phyloP scores from a whole-genome alignment of 2,888 invertebrate genomes.

The Drosophila colorata region DNA sequence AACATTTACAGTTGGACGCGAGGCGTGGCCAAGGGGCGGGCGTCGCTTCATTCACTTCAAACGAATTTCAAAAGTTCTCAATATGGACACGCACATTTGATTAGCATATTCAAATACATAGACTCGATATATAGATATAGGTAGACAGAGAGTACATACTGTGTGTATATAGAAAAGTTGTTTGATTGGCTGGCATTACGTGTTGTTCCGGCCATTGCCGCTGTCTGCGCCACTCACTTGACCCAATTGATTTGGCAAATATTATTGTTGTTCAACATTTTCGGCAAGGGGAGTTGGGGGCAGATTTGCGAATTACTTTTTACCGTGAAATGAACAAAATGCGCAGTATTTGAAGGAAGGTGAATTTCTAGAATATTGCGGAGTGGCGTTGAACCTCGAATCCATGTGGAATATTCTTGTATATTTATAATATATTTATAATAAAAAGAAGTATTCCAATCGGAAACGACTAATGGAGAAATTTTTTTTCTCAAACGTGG shows the following conservation, averaged over 20 bases:
- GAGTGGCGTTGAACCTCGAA: too few relatives aligned
- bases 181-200: too few relatives aligned
- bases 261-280: constrained; percentile 47
- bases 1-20: constrained; percentile 73
- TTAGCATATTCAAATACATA: constrained; percentile 58
- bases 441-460: too few relatives aligned
- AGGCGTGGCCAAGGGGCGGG: constrained; percentile 9
- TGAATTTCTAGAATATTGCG: not conserved
- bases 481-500: too few relatives aligned
- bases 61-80: constrained; percentile 25
- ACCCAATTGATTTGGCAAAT: constrained; percentile 75
- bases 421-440: not conserved
- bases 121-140: constrained; percentile 7
- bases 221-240: constrained; percentile 54
- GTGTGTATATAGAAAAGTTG: not conserved
- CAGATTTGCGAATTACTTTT: constrained; percentile 3
- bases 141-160: not conserved
- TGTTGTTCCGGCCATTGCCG: constrained; percentile 43
- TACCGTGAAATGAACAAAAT: constrained; percentile 15
- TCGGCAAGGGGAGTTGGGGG: too few relatives aligned
- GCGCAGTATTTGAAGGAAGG: constrained; percentile 3
- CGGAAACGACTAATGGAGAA: too few relatives aligned
- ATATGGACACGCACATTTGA: constrained; percentile 62
- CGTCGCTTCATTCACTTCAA: constrained; percentile 34
- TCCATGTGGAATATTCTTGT: not conserved